Conservation (phyloP, 2,797 vertebrate species). For the Argyrosomus regius region DNA sequence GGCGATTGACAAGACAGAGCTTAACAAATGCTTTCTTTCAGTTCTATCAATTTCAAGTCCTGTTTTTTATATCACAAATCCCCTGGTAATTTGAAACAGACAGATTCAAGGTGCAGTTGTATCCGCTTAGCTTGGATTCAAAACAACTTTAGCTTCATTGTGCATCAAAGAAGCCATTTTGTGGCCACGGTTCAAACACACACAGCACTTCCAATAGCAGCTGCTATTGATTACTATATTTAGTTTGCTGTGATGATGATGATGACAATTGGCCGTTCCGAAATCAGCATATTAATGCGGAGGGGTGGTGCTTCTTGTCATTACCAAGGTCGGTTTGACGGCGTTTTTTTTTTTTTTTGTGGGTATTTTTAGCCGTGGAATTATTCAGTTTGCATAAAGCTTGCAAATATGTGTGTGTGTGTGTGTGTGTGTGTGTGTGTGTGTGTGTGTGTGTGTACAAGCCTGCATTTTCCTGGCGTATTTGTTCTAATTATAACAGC, state of each 20-base stretch:
- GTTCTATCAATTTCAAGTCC: conserved; percentile 47
- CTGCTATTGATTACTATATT: conserved; percentile 30
- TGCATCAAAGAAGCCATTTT: conserved; percentile 26
- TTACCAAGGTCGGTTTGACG: conserved; percentile 52
- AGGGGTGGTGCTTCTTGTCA: conserved; percentile 28
- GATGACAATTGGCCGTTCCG: conserved; percentile 17
- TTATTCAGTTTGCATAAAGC: conserved; percentile 51
- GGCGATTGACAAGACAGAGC: conserved; percentile 39
- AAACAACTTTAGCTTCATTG: conserved; percentile 20
- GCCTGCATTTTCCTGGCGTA: conserved; percentile 45
- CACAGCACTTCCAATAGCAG: conserved; percentile 24
- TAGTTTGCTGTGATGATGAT: conserved; percentile 13
- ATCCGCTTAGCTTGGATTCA: conserved; percentile 32
- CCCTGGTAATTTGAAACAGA: conserved; percentile 30
- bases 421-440: conserved; percentile 15
- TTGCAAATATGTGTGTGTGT: conserved; percentile 7
- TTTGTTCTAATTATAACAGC: conserved; percentile 71
- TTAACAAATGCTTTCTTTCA: conserved; percentile 52
- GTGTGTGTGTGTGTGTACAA: conserved; percentile 17
- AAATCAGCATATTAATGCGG: conserved; percentile 34
- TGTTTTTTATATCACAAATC: conserved; percentile 38
- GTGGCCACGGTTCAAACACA: conserved; percentile 27
- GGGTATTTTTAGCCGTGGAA: conserved; percentile 61
- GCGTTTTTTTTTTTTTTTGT: conserved; percentile 43
- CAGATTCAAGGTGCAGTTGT: conserved; percentile 15